Conservation (phyloP, 2,797 vertebrate genomes). For the Lycodopsis pacificus region DNA sequence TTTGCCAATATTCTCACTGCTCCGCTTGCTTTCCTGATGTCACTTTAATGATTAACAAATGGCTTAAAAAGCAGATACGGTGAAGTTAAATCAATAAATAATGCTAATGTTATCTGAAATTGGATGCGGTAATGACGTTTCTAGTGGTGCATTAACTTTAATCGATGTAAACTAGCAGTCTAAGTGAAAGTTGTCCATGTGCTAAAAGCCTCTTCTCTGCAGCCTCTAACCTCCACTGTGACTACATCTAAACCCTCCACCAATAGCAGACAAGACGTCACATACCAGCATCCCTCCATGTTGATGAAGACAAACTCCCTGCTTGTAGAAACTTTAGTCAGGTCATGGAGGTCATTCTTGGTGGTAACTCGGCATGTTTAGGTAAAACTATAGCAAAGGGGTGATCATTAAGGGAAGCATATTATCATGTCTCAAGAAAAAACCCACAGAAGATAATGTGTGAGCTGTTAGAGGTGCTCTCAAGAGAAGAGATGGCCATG, state of each 20-base stretch:
- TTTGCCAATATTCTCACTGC: neutral
- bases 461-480: conserved; percentile 1
- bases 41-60: conserved; percentile 25
- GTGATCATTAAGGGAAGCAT: neutral
- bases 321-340: neutral
- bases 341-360: neutral
- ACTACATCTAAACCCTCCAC: neutral
- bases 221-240: conserved; percentile 9
- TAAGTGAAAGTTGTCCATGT: neutral
- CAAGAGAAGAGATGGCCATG: neutral
- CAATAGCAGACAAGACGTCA: neutral
- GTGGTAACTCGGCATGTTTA: neutral
- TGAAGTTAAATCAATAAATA: conserved; percentile 20
- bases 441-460: neutral
- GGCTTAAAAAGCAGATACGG: conserved; percentile 19
- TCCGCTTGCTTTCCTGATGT: neutral
- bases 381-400: neutral
- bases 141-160: conserved; percentile 11
- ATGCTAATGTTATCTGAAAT: conserved; percentile 4
- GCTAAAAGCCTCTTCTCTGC: conserved; percentile 35
- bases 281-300: neutral
- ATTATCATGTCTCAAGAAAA: neutral
- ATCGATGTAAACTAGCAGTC: neutral
- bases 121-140: neutral
- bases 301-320: neutral